Base-by-base conservation (phyloP, 2,797 vertebrate genomes). In the Enteromius trimaculatus region DNA sequence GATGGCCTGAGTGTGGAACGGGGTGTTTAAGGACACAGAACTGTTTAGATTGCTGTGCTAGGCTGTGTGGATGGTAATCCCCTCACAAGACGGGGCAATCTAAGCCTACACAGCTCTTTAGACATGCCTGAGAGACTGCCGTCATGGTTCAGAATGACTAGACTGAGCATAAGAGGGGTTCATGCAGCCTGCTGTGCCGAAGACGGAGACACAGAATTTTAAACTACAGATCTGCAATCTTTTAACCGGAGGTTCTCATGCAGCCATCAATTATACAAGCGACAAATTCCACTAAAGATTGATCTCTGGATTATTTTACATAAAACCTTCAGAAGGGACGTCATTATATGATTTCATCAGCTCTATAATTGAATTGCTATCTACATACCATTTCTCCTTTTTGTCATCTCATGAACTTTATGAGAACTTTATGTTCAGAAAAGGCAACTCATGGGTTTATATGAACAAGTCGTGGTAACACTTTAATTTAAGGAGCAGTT, bases 141-240 rank as follows among this genome's bases (percentile, higher is more conserved):
- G 60, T 85, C 75, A 74, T 53, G 55, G 42, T 60, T 81, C 65
- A 76, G 51, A 78, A 69, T 78, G 80, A 71, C 66, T 55, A 34
- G 65, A 51, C 53, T 39, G 49, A 72, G 26, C 19, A 55, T 75
- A 68, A 79, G 60, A 31, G 31, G 31, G 60, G 60, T 70, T 76
- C 23, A 64, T 9, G 65, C 62, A 79, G 62, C 39, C 42, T 62
- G 39, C 37, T 77, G 42, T 16, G 16, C 39, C 34, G 23, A 71
- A 82, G 16, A 71, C 14, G 21, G 26, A 78, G 42, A 69, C 2
- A 2, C 51, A 26, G n/a, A 76, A 42, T 75, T 80, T 23, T 26
- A 51, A 53, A 62, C 34, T 60, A 70, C 37, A 77, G 76, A 77
- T 64, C 19, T 23, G 55, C 55, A 31, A 68, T 62, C 13, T 82